These are phyloP conservation scores for Pristis pectinata DNA, from an alignment of 2,797 vertebrate genomes.

Conservation along the genomic window DNA sequence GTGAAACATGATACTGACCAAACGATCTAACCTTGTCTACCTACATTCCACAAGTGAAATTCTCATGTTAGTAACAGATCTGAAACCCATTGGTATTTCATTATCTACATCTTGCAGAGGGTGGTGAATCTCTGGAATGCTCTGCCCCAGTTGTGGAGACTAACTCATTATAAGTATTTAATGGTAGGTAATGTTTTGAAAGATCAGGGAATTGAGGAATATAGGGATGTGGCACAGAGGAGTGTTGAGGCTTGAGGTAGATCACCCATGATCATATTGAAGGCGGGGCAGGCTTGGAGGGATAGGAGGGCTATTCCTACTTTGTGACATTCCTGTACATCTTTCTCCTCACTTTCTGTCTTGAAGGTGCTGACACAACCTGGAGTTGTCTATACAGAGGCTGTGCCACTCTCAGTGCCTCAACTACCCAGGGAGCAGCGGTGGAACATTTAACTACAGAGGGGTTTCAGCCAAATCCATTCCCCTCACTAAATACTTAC, in stretches of 20 bases:
- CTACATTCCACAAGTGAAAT: background rate
- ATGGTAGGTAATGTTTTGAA: too few relatives aligned
- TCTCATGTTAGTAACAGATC: background rate
- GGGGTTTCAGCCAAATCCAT: background rate
- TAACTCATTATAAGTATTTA: too few relatives aligned
- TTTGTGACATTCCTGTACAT: too few relatives aligned
- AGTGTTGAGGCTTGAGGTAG: too few relatives aligned
- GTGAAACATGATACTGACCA: background rate
- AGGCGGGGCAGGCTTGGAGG: too few relatives aligned
- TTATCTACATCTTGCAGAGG: background rate
- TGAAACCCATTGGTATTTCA: background rate
- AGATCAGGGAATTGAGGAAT: too few relatives aligned
- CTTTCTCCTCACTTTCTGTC: background rate
- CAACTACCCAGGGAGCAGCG: background rate
- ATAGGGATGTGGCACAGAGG: too few relatives aligned
- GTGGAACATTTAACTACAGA: background rate
- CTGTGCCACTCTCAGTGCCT: background rate
- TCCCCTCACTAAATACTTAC: background rate
- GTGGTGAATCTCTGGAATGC: too few relatives aligned
- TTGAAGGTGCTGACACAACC: background rate
- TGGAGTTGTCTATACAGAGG: background rate
- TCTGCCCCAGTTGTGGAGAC: too few relatives aligned
- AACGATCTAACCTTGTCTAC: too few relatives aligned
- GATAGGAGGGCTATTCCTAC: too few relatives aligned
- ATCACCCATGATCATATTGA: too few relatives aligned